Evolutionary conservation across 2,797 vertebrate species (phyloP).

Genomic region (Xenopus petersii): DNA sequence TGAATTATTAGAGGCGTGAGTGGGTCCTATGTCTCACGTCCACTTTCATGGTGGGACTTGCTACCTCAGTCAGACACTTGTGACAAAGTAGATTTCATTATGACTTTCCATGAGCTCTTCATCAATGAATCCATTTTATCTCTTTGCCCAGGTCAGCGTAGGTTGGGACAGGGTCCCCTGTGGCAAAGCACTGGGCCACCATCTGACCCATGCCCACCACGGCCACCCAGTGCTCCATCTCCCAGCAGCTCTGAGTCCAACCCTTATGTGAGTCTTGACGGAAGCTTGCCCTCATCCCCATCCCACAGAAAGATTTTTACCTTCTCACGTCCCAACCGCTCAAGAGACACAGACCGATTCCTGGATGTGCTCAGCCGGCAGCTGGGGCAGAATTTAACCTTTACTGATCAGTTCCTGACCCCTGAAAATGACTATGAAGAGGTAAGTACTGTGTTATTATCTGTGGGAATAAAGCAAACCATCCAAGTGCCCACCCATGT

Average conservation of each 20-base stretch:
- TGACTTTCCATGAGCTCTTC: too few relatives aligned
- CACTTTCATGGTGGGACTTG: too few relatives aligned
- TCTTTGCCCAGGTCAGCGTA: constrained; percentile 64
- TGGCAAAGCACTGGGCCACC: constrained; percentile 81
- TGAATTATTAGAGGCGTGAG: too few relatives aligned
- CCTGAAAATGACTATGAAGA: constrained; percentile 96
- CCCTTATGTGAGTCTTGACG: constrained; percentile 94
- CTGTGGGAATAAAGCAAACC: too few relatives aligned
- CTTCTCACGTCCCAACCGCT: constrained; percentile 85
- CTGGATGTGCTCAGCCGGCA: constrained; percentile 90
- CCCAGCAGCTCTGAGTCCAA: constrained; percentile 92
- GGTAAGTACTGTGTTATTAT: constrained; percentile 64
- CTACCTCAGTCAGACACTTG: too few relatives aligned
- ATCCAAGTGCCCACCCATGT: too few relatives aligned
- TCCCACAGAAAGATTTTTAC: constrained; percentile 86
- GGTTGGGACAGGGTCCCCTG: constrained; percentile 69
- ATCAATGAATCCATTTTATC: not conserved
- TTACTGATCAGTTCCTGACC: constrained; percentile 85
- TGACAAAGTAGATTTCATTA: too few relatives aligned
- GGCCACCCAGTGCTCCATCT: constrained; percentile 69
- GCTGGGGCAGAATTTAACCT: constrained; percentile 83
- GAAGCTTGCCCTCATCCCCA: constrained; percentile 78
- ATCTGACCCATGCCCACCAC: constrained; percentile 73
- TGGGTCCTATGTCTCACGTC: too few relatives aligned
- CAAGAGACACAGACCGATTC: constrained; percentile 91